Evolutionary conservation across 2,113 vertebrate genomes (phyloP), one percentile per base, ranked within the genome.

Genomic region (Natator depressus): DNA sequence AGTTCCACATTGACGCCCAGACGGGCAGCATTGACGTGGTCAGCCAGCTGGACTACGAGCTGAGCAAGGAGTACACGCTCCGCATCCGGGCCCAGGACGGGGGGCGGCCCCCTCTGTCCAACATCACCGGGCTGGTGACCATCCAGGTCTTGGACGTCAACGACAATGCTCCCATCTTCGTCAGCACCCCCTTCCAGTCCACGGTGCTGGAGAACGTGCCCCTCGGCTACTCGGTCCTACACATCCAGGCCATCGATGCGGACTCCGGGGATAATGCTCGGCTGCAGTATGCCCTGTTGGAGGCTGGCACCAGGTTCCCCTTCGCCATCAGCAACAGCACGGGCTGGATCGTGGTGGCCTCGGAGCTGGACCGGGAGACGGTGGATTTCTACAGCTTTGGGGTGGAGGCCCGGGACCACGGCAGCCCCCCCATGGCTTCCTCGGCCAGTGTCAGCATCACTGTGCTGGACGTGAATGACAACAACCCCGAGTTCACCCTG

Each of bases 1-100:
- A 99, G 97, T 99, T 99, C 92, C 99, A 99, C 91, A 99, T 99
- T 3, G 99, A 99, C 1, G 99, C 99, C 0, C 99, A 99, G 97
- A 99, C 99, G 0, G 99, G 99, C 2, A 98, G 98, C 22, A 97
- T 99, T 95, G 99, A 99, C 19, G 98, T 99, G 5, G 98, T 99
- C 76, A 99, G 98, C 89, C 99, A 99, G 5, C 96, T 99, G 85
- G 99, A 99, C 97, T 99, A 99, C 0, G 99, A 99, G 98, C 98
- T 98, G 0, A 99, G 98, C 96, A 99, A 99, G 95, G 99, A 99
- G 89, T 99, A 99, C 93, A 99, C 98, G 0, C 96, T 99, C 0
- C 98, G 99, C 27, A 99, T 99, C 80, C 93, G 99, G 81, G 99
- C 99, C 0, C 99, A 99, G 97, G 99, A 99, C 0, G 99, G 99